Conservation (phyloP, 92 coral and sea anemone genomes). For the Umimayanthus chanpuru region DNA sequence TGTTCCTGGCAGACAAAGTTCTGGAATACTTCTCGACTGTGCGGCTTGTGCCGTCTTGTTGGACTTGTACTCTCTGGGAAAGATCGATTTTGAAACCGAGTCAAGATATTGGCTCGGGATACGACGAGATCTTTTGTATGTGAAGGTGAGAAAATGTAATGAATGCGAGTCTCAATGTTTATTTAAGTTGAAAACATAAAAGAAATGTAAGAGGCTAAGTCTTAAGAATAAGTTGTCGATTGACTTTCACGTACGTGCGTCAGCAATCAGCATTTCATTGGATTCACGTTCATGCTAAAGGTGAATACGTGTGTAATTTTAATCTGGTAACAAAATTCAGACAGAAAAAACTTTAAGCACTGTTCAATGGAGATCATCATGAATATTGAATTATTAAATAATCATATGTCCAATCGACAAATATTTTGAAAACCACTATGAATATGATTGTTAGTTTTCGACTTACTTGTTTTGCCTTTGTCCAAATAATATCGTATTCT, state of each 20-base stretch:
- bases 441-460: no score
- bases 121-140: conserved; percentile 48
- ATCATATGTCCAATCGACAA: neutral
- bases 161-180: conserved; percentile 8
- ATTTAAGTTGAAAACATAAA: neutral
- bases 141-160: conserved; percentile 57
- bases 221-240: neutral
- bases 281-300: neutral
- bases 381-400: conserved; percentile 1
- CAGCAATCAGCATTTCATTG: no score
- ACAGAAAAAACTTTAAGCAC: neutral
- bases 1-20: conserved; percentile 61
- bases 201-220: neutral
- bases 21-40: conserved; percentile 52
- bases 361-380: neutral
- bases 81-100: conserved; percentile 60
- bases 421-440: neutral
- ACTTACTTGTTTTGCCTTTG: no score
- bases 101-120: conserved; percentile 63
- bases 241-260: neutral
- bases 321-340: neutral
- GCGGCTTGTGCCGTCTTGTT: conserved; percentile 65
- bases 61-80: conserved; percentile 62
- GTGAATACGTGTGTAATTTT: neutral
- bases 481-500: no score